Evolutionary conservation across 2,113 vertebrate species (phyloP).

Genomic region (Archilochus colubris): DNA sequence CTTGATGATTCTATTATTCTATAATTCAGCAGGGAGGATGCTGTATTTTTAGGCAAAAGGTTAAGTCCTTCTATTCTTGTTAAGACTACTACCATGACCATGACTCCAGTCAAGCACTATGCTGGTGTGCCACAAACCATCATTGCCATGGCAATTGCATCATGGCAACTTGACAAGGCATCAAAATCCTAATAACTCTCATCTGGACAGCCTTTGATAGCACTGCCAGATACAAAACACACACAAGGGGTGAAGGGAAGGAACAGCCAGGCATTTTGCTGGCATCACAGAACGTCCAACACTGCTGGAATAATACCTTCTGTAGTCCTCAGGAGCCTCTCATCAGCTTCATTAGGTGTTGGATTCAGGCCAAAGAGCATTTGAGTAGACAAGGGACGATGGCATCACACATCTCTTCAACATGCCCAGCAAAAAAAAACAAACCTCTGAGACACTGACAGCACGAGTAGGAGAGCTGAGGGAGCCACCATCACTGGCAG

Average conservation of each 20-base stretch:
- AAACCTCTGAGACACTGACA: not conserved
- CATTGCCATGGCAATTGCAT: not conserved
- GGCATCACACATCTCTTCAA: not conserved
- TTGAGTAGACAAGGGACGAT: not conserved
- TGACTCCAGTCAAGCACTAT: not conserved
- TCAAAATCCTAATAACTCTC: slow-evolving; percentile 1
- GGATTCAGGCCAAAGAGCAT: not conserved
- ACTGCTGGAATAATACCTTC: not conserved
- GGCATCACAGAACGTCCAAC: not conserved
- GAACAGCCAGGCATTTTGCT: not conserved
- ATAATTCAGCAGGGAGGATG: not conserved
- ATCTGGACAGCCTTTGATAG: not conserved
- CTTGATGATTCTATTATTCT: no score
- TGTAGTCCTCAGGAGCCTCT: not conserved
- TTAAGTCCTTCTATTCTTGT: not conserved
- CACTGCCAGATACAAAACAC: not conserved
- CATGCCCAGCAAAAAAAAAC: not conserved
- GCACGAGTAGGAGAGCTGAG: not conserved
- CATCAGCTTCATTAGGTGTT: not conserved
- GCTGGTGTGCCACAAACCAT: not conserved
- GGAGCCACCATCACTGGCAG: not conserved
- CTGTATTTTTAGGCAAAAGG: not conserved
- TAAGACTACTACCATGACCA: not conserved
- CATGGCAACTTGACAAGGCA: slow-evolving; percentile 13
- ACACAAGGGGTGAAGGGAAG: not conserved